Base-by-base conservation (phyloP, 2,113 vertebrate genomes). In the Hystrix cristata region DNA sequence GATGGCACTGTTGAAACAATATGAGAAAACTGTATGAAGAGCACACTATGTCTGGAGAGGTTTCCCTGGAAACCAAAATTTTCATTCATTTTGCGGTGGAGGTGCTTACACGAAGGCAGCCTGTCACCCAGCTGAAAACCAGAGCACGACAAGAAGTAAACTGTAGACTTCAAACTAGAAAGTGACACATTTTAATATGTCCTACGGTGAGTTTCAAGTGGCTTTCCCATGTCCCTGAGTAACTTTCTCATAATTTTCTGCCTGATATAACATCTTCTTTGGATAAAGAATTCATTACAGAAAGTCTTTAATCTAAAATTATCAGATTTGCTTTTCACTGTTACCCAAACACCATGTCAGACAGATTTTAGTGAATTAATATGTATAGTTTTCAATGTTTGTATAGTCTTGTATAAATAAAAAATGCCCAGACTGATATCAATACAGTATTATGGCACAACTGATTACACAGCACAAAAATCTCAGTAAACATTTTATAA, bases 11-110 rank as follows among this genome's bases (percentile, higher is more conserved):
- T 9, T 67, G 21, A 34, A 89, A 92, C 4, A 78, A 23, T 29
- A 31, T 53, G 91, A 81, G 60, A 95, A 59, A 95, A 92, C 81
- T 95, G 51, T 65, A 94, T 96, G 76, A 74, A 91, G 83, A 95
- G 88, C 85, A 96, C 94, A 97, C 82, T 91, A 93, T 69, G 95
- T 59, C 92, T 95, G 95, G 46, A 97, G 72, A 97, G 85, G 92
- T 98, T 98, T 98, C 98, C 95, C 29, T 95, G 96, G 96, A 76
- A 98, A 98, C 97, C 94, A 92, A 96, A 57, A 82, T 95, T 98
- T 94, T 92, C 15, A 43, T 60, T 97, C 82, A 90, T 84, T 43
- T 48, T 87, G 0, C 25, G 7, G n/a, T 88, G 95, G 60, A 31
- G 27, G 38, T 79, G 43, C 59, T 98, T 98, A 97, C 93, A 96